These are phyloP conservation scores for Dolichoris vasculosae DNA, from an alignment of 1,140 invertebrate species.

Conservation along the genomic window DNA sequence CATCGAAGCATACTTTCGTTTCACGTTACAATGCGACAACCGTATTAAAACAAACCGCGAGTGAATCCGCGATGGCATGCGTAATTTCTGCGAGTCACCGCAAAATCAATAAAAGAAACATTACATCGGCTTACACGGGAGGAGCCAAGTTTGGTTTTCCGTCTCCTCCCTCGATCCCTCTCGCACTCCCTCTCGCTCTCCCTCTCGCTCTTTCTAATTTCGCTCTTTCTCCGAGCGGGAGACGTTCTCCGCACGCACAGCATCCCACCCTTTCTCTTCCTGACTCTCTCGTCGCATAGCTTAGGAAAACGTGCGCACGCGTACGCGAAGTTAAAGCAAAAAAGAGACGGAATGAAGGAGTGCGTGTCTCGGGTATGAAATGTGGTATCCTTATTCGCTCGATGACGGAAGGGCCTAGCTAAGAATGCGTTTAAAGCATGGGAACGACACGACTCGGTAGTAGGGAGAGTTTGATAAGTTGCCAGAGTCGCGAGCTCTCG, in stretches of 20 bases:
- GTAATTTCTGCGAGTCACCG: slow-evolving; percentile 72
- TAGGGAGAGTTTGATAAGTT: background rate
- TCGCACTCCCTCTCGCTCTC: background rate
- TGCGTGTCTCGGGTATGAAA: slow-evolving; percentile 66
- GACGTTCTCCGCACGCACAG: background rate
- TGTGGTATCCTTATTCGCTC: slow-evolving; percentile 69
- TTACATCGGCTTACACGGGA: slow-evolving; percentile 71
- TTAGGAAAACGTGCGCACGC: slow-evolving; percentile 5
- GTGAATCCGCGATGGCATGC: slow-evolving; percentile 54
- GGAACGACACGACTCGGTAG: background rate
- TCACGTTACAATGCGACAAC: background rate
- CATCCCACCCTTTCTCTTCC: slow-evolving; percentile 1
- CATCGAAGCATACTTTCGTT: background rate
- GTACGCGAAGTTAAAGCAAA: background rate
- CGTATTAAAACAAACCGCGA: background rate
- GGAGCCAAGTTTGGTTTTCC: slow-evolving; percentile 53
- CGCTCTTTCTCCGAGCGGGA: slow-evolving; percentile 6
- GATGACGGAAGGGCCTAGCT: background rate
- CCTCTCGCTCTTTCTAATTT: slow-evolving; percentile 17
- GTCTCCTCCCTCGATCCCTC: slow-evolving; percentile 1
- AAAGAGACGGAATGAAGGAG: background rate
- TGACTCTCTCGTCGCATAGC: background rate
- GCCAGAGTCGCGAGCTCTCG: background rate
- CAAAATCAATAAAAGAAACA: slow-evolving; percentile 77
- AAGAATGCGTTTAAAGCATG: background rate